Evolutionary conservation across 1,140 invertebrate species (phyloP), one percentile per base, ranked within the genome.

Genomic region (Notospermus geniculatus): DNA sequence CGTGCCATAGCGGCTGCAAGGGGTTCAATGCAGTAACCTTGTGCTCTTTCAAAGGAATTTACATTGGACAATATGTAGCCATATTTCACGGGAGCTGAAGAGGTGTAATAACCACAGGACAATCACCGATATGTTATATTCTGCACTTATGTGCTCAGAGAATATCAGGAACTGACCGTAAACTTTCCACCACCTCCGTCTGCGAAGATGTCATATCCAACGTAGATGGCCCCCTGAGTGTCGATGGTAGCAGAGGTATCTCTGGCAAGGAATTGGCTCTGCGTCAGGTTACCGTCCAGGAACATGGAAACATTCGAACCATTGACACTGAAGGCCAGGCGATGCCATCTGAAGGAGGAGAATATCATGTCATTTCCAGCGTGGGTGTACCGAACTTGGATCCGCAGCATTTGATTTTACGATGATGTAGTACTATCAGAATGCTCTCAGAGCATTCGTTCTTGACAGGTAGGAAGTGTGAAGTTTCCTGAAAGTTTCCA

Each of bases 251-350:
- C 82, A 0, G 79, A 70, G 32, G 25, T 45, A 28, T 83, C 77
- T 50, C 90, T 82, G 25, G 83, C 75, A 1, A 91, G 75, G 2
- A 82, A 73, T 60, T 83, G 78, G 0, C 88, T 90, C 50, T 86
- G 80, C 36, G 82, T 83, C 36, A 78, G 76, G 13, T 86, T 76
- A 67, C 90, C 91, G 76, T 92, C 89, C 36, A 87, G 79, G 46
- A 91, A 84, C 30, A 91, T 70, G 0, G 88, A 91, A 1, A 86
- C 86, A 0, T 88, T 86, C 70, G 90, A 85, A 0, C 90, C 90
- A 80, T 92, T 91, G 19, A 92, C 80, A 65, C 89, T 90, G 30
- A 92, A 76, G 2, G 87, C 89, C 41, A 92, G 63, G 50, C 89
- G 84, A 80, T 91, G 89, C 90, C 90, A 92, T 64, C 89, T 90